phyloP scores from a whole-genome alignment of 2,888 invertebrate species.

The Antheraea yamamai region DNA sequence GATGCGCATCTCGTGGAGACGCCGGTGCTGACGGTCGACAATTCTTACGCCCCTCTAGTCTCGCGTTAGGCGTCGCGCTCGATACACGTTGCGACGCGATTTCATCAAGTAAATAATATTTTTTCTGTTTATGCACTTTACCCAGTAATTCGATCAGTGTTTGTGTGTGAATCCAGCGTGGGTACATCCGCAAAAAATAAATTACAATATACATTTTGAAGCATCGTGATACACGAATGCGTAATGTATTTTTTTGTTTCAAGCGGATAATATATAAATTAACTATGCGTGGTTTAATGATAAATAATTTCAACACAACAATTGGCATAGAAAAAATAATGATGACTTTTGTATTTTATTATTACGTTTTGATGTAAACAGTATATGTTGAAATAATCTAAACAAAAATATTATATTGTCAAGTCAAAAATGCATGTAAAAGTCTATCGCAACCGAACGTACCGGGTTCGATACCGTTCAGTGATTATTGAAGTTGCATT shows the following conservation, averaged over 20 bases:
- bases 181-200: not conserved
- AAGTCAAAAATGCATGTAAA: not conserved
- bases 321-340: not conserved
- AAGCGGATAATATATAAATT: not conserved
- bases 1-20: constrained; percentile 43
- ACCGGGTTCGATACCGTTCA: no score
- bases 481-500: not conserved
- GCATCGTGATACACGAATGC: not conserved
- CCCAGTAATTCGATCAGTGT: constrained; percentile 15
- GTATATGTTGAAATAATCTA: not conserved
- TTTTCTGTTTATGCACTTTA: constrained; percentile 12
- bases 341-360: not conserved
- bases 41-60: constrained; percentile 48
- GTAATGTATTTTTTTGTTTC: constrained; percentile 1
- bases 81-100: constrained; percentile 37
- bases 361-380: not conserved
- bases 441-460: not conserved
- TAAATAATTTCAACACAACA: constrained; percentile 1
- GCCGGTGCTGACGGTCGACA: constrained; percentile 28
- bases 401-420: not conserved
- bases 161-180: constrained; percentile 15
- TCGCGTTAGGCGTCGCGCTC: constrained; percentile 44
- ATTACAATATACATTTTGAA: not conserved
- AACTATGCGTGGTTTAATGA: not conserved
- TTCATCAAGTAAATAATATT: constrained; percentile 31